A percentile compares a stretch with the other conserved stretches of the same genome.
phyloP scores from a whole-genome alignment of 2,797 vertebrate species.

The Crotalus adamanteus region DNA sequence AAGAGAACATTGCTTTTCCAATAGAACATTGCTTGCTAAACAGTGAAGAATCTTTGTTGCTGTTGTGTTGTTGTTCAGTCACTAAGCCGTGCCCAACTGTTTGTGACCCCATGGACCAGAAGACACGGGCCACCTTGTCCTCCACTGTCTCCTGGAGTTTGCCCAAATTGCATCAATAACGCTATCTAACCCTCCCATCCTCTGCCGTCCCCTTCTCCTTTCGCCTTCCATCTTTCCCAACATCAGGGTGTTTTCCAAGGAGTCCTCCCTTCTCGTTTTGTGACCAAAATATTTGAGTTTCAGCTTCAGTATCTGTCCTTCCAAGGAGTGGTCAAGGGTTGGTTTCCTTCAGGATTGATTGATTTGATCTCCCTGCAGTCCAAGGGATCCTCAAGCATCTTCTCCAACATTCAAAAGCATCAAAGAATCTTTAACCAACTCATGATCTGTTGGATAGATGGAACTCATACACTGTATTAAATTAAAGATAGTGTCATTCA shows the following conservation, averaged over 20 bases:
- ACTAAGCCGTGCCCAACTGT: not conserved
- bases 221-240: not conserved
- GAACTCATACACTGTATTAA: not conserved
- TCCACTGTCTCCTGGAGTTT: not conserved
- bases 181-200: not conserved
- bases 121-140: not conserved
- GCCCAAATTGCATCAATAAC: not conserved
- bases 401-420: no score
- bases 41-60: not conserved
- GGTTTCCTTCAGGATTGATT: not conserved
- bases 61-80: not conserved
- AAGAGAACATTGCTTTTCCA: not conserved
- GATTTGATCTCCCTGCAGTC: not conserved
- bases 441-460: not conserved
- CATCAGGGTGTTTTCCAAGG: not conserved
- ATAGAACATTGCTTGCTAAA: not conserved
- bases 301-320: not conserved
- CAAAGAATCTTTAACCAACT: not conserved
- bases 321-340: not conserved
- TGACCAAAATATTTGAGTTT: not conserved
- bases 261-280: not conserved
- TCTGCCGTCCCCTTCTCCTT: not conserved
- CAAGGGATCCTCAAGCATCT: not conserved
- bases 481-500: not conserved
- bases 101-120: not conserved